Percentiles rank a stretch among this genome's conserved stretches.
Evolutionary conservation across 2,113 vertebrate genomes (phyloP).

Genomic region (Lepus europaeus): DNA sequence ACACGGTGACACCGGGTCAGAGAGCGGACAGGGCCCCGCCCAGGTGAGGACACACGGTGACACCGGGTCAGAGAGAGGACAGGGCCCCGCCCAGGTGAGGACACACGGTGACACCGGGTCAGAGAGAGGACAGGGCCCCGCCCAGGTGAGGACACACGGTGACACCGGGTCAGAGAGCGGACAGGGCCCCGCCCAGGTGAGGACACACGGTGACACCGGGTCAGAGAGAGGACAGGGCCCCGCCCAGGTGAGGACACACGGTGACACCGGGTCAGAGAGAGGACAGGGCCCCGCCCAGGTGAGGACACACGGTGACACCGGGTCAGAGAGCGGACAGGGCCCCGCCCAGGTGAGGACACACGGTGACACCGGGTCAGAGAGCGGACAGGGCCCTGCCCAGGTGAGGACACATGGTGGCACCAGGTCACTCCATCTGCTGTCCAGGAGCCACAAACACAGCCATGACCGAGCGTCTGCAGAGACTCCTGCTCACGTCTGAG

Average conservation of each 20-base stretch:
- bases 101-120: neutral
- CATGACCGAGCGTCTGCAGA: too few relatives aligned
- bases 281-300: neutral
- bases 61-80: neutral
- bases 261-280: neutral
- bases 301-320: too few relatives aligned
- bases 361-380: too few relatives aligned
- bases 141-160: neutral
- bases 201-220: neutral
- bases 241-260: neutral
- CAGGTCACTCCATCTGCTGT: too few relatives aligned
- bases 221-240: conserved; percentile 44
- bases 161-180: neutral
- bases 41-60: neutral
- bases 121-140: conserved; percentile 33
- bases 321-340: too few relatives aligned
- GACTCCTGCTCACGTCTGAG: too few relatives aligned
- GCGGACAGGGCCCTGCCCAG: too few relatives aligned
- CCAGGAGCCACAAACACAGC: too few relatives aligned
- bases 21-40: conserved; percentile 6
- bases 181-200: neutral
- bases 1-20: neutral
- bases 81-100: neutral
- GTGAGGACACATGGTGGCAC: too few relatives aligned
- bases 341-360: too few relatives aligned